A percentile compares a stretch with the other conserved stretches of the same genome.
phyloP scores from a whole-genome alignment of 2,888 invertebrate genomes.

The Luperina nickerlii region DNA sequence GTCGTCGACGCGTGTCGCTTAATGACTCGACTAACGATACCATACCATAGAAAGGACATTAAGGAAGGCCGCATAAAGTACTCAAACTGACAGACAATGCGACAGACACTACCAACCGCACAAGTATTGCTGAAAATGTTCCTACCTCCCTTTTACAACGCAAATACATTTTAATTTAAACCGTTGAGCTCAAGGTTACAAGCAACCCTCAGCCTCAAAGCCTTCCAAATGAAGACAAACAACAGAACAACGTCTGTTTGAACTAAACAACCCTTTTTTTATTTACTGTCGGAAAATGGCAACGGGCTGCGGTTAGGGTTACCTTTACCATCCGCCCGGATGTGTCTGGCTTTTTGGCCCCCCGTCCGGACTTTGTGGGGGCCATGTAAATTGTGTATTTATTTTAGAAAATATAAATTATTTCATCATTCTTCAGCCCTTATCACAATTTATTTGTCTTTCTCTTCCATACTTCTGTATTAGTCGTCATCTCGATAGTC shows the following conservation, averaged over 20 bases:
- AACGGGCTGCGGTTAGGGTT: slow-evolving; percentile 11
- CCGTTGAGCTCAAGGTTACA: slow-evolving; percentile 17
- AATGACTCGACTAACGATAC: neutral
- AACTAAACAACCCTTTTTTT: slow-evolving; percentile 25
- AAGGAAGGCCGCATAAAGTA: neutral
- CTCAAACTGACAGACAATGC: neutral
- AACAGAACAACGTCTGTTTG: slow-evolving; percentile 30
- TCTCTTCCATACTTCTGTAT: neutral
- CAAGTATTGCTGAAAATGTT: neutral
- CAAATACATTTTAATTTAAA: slow-evolving; percentile 15
- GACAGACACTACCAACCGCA: neutral
- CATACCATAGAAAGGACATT: neutral
- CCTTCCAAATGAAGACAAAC: slow-evolving; percentile 28
- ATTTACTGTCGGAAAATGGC: slow-evolving; percentile 5
- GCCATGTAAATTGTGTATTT: neutral
- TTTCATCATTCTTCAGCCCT: neutral
- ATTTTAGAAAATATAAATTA: neutral
- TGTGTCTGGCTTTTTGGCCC: neutral
- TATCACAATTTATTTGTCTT: neutral
- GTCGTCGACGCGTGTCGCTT: neutral
- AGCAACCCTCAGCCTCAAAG: slow-evolving; percentile 5
- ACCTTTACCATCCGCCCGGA: neutral
- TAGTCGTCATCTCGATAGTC: neutral
- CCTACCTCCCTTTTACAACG: neutral
- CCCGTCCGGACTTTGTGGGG: neutral